Evolutionary conservation across 1,140 invertebrate species (phyloP).

Genomic region (Drosophila micromelanica): DNA sequence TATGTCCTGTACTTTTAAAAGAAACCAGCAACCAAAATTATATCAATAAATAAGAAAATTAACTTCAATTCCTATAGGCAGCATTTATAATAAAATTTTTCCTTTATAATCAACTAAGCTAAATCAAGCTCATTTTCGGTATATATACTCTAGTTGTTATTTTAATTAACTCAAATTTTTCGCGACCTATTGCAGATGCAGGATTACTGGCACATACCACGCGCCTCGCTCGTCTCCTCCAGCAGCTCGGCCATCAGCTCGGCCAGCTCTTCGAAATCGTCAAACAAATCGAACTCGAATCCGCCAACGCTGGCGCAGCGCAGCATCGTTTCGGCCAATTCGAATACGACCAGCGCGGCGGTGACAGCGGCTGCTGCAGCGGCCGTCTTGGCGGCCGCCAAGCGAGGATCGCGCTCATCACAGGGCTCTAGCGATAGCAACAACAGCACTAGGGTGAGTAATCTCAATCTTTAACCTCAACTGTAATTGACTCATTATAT

Average conservation of each 20-base stretch:
- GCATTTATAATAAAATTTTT: no score
- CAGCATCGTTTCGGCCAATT: conserved; percentile 37
- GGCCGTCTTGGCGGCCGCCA: conserved; percentile 68
- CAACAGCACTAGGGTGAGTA: conserved; percentile 90
- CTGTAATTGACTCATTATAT: conserved; percentile 51
- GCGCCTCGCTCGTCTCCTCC: conserved; percentile 89
- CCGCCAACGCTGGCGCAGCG: conserved; percentile 68
- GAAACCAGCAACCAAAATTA: no score
- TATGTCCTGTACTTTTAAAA: no score
- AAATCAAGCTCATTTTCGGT: no score
- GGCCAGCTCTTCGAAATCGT: conserved; percentile 74
- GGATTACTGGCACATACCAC: conserved; percentile 90
- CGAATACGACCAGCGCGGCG: conserved; percentile 82
- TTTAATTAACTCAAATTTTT: neutral
- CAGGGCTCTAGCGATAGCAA: conserved; percentile 90
- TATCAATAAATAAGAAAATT: no score
- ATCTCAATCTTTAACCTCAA: conserved; percentile 11
- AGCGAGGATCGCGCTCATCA: conserved; percentile 89
- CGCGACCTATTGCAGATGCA: conserved; percentile 85
- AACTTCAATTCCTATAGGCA: no score
- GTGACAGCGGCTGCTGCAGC: conserved; percentile 76
- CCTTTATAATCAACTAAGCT: no score
- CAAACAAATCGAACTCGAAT: conserved; percentile 82
- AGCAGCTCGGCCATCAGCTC: conserved; percentile 87
- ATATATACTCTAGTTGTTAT: neutral